Evolutionary conservation across 2,797 vertebrate species (phyloP).

Genomic region (Erpetoichthys calabaricus): DNA sequence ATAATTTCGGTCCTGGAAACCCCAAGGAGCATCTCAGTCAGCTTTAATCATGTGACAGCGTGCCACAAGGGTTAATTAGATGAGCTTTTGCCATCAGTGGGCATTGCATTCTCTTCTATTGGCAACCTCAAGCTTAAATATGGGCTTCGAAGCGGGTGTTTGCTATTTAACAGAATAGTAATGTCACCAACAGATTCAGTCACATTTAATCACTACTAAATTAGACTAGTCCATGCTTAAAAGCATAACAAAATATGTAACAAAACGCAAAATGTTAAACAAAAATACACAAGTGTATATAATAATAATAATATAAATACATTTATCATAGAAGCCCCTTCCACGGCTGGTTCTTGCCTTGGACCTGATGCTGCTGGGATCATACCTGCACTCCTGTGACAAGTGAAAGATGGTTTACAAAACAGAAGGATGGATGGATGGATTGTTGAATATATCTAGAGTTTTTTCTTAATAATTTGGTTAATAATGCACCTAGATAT

Average conservation of each 20-base stretch:
- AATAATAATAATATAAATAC: constrained; percentile 3
- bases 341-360: too few species aligned
- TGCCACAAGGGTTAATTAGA: constrained; percentile 92
- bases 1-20: constrained; percentile 75
- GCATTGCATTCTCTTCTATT: constrained; percentile 43
- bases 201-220: too few species aligned
- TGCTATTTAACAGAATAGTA: constrained; percentile 7
- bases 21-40: constrained; percentile 75
- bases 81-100: constrained; percentile 63
- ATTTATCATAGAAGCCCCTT: neutral
- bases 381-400: too few species aligned
- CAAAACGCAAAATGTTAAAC: too few species aligned
- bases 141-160: constrained; percentile 51
- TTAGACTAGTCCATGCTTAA: too few species aligned
- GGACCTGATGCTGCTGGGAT: too few species aligned
- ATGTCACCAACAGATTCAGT: too few species aligned
- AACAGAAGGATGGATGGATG: too few species aligned
- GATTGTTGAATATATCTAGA: too few species aligned
- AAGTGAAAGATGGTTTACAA: too few species aligned
- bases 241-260: neutral
- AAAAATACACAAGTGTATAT: neutral
- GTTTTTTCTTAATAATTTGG: too few species aligned
- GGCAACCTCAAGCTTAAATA: constrained; percentile 59
- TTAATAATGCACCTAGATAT: too few species aligned
- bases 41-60: constrained; percentile 88